Conservation (phyloP, 1,140 invertebrate genomes). For the Musca vetustissima region DNA sequence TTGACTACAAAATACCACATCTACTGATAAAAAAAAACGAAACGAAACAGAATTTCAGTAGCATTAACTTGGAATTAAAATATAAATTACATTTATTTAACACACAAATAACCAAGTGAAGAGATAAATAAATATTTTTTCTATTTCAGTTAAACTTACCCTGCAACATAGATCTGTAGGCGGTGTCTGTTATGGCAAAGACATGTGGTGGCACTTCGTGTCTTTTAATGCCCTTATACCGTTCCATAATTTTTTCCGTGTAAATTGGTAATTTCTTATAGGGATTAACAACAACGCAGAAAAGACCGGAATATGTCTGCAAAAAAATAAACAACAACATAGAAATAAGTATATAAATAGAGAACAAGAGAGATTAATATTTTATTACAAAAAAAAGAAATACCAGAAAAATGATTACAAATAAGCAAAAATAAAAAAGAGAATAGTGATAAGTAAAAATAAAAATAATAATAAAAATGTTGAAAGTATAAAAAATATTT, state of each 20-base stretch:
- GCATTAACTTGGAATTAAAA: no score
- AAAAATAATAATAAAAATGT: not conserved
- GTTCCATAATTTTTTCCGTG: constrained; percentile 98
- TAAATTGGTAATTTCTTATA: constrained; percentile 99
- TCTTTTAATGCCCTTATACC: constrained; percentile 99
- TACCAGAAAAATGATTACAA: not conserved
- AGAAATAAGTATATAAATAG: no score
- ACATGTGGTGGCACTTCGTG: constrained; percentile 99
- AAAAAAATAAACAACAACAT: constrained; percentile 58
- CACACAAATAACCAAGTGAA: no score
- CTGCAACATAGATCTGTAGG: constrained; percentile 98
- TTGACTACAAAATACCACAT: no score
- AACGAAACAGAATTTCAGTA: not conserved
- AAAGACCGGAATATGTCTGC: constrained; percentile 98
- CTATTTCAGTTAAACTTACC: no score
- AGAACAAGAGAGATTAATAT: constrained; percentile 28
- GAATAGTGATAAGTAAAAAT: not conserved
- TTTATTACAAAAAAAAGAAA: constrained; percentile 3
- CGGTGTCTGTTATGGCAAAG: constrained; percentile 98
- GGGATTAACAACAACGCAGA: constrained; percentile 99
- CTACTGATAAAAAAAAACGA: not conserved
- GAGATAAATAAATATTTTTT: no score
- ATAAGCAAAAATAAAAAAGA: not conserved
- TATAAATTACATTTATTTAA: no score
- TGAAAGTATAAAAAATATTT: not conserved